Conservation (phyloP, 2,888 invertebrate genomes). For the Brassicogethes aeneus region DNA sequence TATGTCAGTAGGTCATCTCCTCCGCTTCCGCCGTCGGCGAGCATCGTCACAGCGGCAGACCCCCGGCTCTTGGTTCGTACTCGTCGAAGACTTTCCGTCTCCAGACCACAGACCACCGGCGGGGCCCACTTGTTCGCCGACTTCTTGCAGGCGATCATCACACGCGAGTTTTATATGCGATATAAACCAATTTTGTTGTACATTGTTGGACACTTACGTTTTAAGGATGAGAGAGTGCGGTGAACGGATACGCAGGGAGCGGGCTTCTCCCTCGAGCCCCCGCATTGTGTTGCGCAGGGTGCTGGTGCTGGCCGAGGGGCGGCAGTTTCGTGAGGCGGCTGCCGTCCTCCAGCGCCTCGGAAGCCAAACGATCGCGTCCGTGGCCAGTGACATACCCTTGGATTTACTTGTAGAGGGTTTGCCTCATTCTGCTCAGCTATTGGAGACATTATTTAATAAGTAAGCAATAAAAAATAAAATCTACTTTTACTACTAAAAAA, state of each 20-base stretch:
- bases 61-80: too few species aligned
- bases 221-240: conserved; percentile 57
- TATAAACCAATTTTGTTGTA: too few species aligned
- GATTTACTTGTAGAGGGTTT: conserved; percentile 83
- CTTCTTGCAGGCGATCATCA: too few species aligned
- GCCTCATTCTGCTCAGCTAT: conserved; percentile 76
- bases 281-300: conserved; percentile 60
- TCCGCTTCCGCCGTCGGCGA: too few species aligned
- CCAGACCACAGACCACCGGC: too few species aligned
- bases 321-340: conserved; percentile 86
- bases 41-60: too few species aligned
- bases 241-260: conserved; percentile 61
- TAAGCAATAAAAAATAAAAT: too few species aligned
- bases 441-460: conserved; percentile 75
- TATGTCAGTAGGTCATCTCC: too few species aligned
- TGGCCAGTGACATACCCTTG: conserved; percentile 71
- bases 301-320: conserved; percentile 75
- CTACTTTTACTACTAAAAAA: background rate
- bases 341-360: conserved; percentile 73
- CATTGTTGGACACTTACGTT: background rate
- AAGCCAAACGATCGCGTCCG: conserved; percentile 67
- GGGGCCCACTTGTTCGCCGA: too few species aligned
- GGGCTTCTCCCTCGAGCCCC: conserved; percentile 53
- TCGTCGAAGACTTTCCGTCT: too few species aligned
- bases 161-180: too few species aligned